Percentiles rank a stretch among this genome's conserved stretches.
Evolutionary conservation across 2,113 vertebrate species (phyloP).

Genomic region (Gavialis gangeticus): DNA sequence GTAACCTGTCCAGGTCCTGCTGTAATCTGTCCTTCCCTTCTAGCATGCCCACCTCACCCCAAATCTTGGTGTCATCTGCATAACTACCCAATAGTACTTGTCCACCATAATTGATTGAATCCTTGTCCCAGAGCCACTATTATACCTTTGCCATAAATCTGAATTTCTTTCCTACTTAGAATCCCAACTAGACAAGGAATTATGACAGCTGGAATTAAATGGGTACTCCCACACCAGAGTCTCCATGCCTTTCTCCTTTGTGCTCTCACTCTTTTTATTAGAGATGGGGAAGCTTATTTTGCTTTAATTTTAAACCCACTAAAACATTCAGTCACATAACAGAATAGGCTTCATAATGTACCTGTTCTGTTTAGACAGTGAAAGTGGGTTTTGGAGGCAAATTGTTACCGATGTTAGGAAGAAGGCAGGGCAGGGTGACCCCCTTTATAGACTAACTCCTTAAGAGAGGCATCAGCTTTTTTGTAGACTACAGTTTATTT

Average conservation of each 20-base stretch:
- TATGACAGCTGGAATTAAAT: conserved; percentile 5
- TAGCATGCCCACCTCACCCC: too few relatives aligned
- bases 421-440: too few relatives aligned
- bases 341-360: background rate
- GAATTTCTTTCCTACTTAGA: background rate
- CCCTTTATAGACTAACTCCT: too few relatives aligned
- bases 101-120: background rate
- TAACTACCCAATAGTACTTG: background rate
- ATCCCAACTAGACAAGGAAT: background rate
- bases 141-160: background rate
- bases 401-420: background rate
- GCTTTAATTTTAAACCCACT: background rate
- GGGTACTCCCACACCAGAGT: background rate
- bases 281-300: background rate
- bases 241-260: background rate
- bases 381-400: background rate
- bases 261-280: background rate
- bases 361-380: background rate
- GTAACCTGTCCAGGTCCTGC: too few relatives aligned
- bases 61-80: too few relatives aligned
- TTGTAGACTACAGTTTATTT: too few relatives aligned
- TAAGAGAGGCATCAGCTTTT: too few relatives aligned
- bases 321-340: background rate
- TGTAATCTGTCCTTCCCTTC: too few relatives aligned
- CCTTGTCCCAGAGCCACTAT: fast-evolving